These are phyloP conservation scores for Meriones psammophilus DNA, from an alignment of 2,797 vertebrate species.

Conservation along the genomic window DNA sequence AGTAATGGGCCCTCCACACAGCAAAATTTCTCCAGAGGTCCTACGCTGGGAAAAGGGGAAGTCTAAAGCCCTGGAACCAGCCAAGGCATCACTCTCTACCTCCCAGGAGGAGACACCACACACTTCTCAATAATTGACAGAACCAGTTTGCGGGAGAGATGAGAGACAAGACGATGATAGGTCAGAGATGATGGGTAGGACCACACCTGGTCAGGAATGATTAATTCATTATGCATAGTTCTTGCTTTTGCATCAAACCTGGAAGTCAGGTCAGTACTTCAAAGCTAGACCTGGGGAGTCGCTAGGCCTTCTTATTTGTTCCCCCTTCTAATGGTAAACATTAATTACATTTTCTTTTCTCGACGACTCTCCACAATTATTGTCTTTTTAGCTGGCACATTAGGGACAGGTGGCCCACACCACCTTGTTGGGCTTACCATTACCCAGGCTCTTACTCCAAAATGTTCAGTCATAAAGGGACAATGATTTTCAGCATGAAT, in stretches of 20 bases:
- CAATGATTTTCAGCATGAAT: slow-evolving; percentile 47
- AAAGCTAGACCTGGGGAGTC: not conserved
- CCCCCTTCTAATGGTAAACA: not conserved
- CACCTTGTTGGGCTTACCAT: not conserved
- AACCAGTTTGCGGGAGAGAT: not conserved
- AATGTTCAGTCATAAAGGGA: not conserved
- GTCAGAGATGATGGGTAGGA: not conserved
- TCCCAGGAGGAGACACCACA: not conserved
- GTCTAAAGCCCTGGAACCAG: not conserved
- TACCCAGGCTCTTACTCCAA: not conserved
- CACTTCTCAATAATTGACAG: not conserved
- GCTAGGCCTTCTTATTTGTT: not conserved
- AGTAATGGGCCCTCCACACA: not conserved
- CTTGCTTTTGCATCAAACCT: not conserved
- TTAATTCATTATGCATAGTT: not conserved
- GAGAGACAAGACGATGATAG: not conserved
- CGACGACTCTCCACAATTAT: not conserved
- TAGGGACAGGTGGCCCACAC: not conserved
- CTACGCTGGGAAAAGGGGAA: not conserved
- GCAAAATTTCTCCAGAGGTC: not conserved
- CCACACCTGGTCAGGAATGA: not conserved
- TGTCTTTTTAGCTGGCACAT: not conserved
- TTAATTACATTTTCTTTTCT: not conserved
- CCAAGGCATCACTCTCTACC: not conserved
- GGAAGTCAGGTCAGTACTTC: no score